These are phyloP conservation scores for Microcebus tavaratra DNA, from an alignment of 2,113 vertebrate genomes.

Conservation along the genomic window DNA sequence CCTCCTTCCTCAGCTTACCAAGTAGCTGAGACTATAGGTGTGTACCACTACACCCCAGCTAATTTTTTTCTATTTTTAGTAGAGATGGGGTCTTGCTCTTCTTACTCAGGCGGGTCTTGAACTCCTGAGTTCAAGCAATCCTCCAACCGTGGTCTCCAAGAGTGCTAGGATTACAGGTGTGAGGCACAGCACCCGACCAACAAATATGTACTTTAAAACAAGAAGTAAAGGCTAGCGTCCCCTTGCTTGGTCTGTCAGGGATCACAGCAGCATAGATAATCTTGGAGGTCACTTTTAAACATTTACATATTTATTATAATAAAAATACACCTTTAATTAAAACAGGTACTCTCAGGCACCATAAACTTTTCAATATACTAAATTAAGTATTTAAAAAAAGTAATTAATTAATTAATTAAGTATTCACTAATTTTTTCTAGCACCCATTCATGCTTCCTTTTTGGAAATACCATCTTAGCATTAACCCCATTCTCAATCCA, in stretches of 20 bases:
- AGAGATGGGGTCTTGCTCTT: too few species aligned
- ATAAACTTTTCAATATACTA: background rate
- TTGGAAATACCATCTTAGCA: background rate
- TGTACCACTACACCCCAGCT: too few species aligned
- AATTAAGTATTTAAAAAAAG: background rate
- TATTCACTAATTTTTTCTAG: constrained; percentile 19
- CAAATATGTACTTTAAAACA: background rate
- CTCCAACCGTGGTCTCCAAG: too few species aligned
- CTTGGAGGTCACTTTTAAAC: constrained; percentile 23
- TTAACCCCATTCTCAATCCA: background rate
- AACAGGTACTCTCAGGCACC: background rate
- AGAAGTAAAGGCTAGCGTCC: background rate
- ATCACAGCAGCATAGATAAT: background rate
- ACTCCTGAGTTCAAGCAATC: too few species aligned
- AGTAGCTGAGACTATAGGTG: too few species aligned
- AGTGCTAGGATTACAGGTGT: too few species aligned
- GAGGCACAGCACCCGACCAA: background rate
- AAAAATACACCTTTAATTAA: background rate
- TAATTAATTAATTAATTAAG: background rate
- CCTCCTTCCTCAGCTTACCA: too few species aligned
- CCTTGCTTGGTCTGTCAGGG: background rate
- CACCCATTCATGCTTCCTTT: background rate
- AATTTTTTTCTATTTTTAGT: too few species aligned
- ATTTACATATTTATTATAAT: constrained; percentile 34
- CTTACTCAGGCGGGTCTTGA: too few species aligned